Percentiles rank a stretch among this genome's conserved stretches.
phyloP scores from a whole-genome alignment of 2,113 vertebrate species.

The Nanorana parkeri region DNA sequence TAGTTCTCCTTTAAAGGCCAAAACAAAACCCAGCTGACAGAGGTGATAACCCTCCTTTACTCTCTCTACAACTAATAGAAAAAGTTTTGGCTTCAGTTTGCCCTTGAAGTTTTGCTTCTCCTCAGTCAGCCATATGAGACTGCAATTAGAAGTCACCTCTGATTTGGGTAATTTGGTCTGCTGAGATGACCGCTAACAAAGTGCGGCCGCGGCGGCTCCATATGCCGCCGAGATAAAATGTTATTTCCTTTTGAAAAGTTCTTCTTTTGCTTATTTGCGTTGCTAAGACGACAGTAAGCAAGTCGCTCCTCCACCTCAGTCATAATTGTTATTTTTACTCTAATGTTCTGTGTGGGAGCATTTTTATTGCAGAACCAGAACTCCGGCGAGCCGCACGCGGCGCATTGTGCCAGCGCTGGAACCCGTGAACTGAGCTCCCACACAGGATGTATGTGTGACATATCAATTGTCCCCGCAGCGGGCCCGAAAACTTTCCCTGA shows the following conservation, averaged over 20 bases:
- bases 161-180: slow-evolving; percentile 1
- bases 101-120: no score
- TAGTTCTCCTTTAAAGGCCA: no score
- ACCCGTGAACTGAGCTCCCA: background rate
- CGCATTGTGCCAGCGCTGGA: background rate
- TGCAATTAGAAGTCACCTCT: no score
- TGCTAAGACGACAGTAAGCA: slow-evolving; percentile 35
- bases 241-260: background rate
- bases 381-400: background rate
- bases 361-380: background rate
- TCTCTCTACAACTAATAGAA: no score
- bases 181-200: background rate
- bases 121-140: no score
- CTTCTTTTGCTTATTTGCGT: background rate
- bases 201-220: background rate
- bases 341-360: slow-evolving; percentile 18
- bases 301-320: background rate
- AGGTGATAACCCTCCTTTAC: no score
- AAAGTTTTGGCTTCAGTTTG: no score
- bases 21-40: no score
- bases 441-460: background rate
- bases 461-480: no score
- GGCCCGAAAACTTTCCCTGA: background rate
- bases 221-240: background rate
- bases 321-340: slow-evolving; percentile 5